A percentile compares a stretch with the other conserved stretches of the same genome.
These are phyloP conservation scores for Deroplatys truncata DNA, from an alignment of 2,888 invertebrate genomes.

Conservation along the genomic window DNA sequence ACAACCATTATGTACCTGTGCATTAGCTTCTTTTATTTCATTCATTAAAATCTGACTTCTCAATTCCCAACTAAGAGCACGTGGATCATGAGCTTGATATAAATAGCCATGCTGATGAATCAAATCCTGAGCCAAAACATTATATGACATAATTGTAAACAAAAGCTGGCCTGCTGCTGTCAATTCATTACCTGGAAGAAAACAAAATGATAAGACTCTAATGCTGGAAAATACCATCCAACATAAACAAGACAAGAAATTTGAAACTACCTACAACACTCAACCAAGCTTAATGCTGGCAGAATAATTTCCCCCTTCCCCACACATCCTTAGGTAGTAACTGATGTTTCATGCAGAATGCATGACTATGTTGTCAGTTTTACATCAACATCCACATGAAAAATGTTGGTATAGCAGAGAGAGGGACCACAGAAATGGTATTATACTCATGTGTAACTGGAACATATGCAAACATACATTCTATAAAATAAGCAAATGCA, in stretches of 20 bases:
- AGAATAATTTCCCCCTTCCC: too few relatives aligned
- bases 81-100: slow-evolving; percentile 58
- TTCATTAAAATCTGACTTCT: slow-evolving; percentile 55
- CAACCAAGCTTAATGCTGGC: neutral
- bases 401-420: too few relatives aligned
- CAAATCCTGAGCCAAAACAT: slow-evolving; percentile 81
- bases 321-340: too few relatives aligned
- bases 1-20: slow-evolving; percentile 50
- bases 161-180: slow-evolving; percentile 37
- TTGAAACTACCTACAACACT: neutral
- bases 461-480: too few relatives aligned
- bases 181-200: neutral
- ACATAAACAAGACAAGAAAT: neutral
- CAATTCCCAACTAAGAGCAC: slow-evolving; percentile 64
- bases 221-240: neutral
- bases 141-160: slow-evolving; percentile 77
- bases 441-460: too few relatives aligned
- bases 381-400: too few relatives aligned
- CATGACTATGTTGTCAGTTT: too few relatives aligned
- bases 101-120: slow-evolving; percentile 68
- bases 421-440: too few relatives aligned
- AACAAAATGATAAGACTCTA: neutral
- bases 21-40: slow-evolving; percentile 54
- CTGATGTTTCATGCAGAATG: too few relatives aligned
- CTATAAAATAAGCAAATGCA: too few relatives aligned